Base-by-base conservation (phyloP, 2,797 vertebrate species). In the Poecilia velifera region DNA sequence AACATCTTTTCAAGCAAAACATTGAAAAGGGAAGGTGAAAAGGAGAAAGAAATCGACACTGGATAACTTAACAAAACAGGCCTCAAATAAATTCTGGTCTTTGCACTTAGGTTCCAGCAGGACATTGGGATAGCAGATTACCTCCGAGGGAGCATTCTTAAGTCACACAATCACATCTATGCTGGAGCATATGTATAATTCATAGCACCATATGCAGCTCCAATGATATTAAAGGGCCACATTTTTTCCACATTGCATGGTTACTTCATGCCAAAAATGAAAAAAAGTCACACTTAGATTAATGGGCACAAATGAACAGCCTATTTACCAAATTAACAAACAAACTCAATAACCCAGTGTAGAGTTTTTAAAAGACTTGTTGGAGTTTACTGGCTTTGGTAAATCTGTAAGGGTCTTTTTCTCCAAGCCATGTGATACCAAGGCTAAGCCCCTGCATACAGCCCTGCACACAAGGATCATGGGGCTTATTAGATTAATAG, bases 401-500 rank as follows among this genome's bases (percentile, higher is more conserved):
- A 83, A 86, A 86, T 78, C 82, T 20, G 59, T 77, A 73, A 47
- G 79, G 84, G 80, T 71, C 76, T 86, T 79, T 72, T 84, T 59
- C 87, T 82, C 82, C 82, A 28, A n/a, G 84, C 86, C 94, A 95
- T 95, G 95, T 96, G 95, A 95, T 84, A n/a, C 77, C 76, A 49
- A 74, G 75, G 77, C 87, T 96, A 94, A 96, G 93, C 93, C 77
- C 68, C 78, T 73, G 93, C 93, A 90, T 91, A 90, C 92, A 82
- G 88, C 90, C 92, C 86, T 91, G 84, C 86, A 90, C 89, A 82
- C 87, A 81, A 59, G 91, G 91, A 95, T 94, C 93, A 94, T 86
- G 88, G 85, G 89, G 92, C 85, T 95, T 95, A 95, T 88, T 93
- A 95, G 94, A 94, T 95, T 96, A 95, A 91, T 93, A 86, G 80